Evolutionary conservation across 2,888 invertebrate species (phyloP), one percentile per base, ranked within the genome.

Genomic region (Cryptocheilus praepositus): DNA sequence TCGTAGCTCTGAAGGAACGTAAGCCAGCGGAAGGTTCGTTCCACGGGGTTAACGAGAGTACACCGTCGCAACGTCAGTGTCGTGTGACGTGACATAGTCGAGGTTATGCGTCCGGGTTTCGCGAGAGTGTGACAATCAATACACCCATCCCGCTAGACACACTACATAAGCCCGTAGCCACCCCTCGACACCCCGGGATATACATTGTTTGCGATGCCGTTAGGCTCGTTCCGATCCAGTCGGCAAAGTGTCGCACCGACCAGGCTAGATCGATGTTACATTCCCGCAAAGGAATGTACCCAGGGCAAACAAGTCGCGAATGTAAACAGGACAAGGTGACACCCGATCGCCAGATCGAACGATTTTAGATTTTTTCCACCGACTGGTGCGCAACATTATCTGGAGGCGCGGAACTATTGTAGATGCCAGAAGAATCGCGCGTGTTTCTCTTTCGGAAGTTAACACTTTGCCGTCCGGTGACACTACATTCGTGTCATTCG

Each of bases 131-230:
- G 71, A 76, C 73, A 76, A 76, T 76, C 71, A 70, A 76, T 76
- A 71, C 71, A 63, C 64, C 49, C 61, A 51, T 28, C 63, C 67
- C 16, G 15, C 16, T 25, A 65, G 68, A 56, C 67, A 68, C 55
- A 21, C 49, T 49, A 21, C 57, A 65, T 65, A 69, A 73, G 68
- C 67, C 67, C 52, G 51, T 28, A 60, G 56, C 62, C 54, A 11
- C 36, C 36, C 36, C 13, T 1, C 36, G 36, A 36, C 36, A 36
- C 36, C 36, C 13, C 36, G 36, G 36, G 36, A 36, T 46, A 65
- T 64, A 60, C 58, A 36, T 51, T 77, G 79, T 77, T 77, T 77
- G 77, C 76, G 73, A 79, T 76, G 77, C 69, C 73, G 77, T 76
- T 77, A 79, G 79, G 68, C 73, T 71, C 70, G 78, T 77, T 70